phyloP scores from a whole-genome alignment of 2,113 vertebrate genomes.

The Microtus oregoni region DNA sequence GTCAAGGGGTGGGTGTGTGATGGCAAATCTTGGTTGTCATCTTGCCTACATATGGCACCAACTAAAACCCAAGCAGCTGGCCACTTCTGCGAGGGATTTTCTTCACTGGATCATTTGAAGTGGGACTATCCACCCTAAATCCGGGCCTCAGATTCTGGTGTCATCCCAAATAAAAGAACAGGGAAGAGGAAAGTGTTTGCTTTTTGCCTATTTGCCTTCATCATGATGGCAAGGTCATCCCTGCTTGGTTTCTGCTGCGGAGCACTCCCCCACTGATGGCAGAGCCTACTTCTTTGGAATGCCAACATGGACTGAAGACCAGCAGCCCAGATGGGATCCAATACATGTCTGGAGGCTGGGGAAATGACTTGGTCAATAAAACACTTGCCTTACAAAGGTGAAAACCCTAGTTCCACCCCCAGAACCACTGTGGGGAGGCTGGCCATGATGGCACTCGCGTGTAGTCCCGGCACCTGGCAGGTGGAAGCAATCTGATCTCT shows the following conservation, averaged over 20 bases:
- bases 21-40: neutral
- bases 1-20: neutral
- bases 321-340: neutral
- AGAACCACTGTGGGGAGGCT: too few relatives aligned
- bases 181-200: neutral
- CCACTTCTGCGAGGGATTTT: neutral
- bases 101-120: neutral
- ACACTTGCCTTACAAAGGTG: neutral
- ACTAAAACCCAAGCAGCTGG: neutral
- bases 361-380: neutral
- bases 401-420: neutral
- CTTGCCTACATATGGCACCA: neutral
- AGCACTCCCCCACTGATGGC: neutral
- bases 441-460: neutral
- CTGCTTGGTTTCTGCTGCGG: neutral
- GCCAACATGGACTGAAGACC: neutral
- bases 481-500: neutral
- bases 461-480: neutral
- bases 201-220: neutral
- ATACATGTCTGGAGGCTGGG: neutral
- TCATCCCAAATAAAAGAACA: neutral
- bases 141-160: neutral
- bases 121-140: neutral
- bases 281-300: neutral
- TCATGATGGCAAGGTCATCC: neutral